Conservation (phyloP, 1,140 invertebrate genomes). For the Drosophila sp. region DNA sequence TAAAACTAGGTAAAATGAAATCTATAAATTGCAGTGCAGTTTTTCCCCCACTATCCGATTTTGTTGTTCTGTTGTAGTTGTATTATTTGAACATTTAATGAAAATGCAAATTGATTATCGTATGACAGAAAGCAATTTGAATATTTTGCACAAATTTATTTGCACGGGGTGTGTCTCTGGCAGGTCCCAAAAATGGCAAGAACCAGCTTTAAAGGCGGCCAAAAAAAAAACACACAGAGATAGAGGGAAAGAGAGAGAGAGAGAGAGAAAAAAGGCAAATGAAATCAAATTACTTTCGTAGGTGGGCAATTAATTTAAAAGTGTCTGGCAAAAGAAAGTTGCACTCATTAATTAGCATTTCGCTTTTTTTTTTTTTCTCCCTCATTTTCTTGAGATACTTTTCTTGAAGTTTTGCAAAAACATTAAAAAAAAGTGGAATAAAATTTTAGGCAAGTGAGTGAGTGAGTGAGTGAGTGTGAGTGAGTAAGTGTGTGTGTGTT, state of each 20-base stretch:
- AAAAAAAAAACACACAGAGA: constrained; percentile 39
- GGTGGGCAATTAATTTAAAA: constrained; percentile 70
- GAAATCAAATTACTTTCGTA: constrained; percentile 48
- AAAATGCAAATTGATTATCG: constrained; percentile 61
- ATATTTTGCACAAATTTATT: constrained; percentile 23
- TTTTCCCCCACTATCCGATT: constrained; percentile 1
- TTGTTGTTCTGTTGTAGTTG: constrained; percentile 31
- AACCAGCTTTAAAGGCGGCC: constrained; percentile 36
- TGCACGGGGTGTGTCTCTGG: constrained; percentile 43
- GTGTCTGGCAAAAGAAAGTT: constrained; percentile 68
- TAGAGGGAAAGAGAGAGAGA: constrained; percentile 34
- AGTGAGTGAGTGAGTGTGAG: not conserved
- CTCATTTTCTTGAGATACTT: not conserved
- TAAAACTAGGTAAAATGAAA: constrained; percentile 57
- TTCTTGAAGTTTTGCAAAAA: not conserved
- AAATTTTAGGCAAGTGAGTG: not conserved
- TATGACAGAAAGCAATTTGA: constrained; percentile 57
- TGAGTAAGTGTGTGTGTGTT: constrained; percentile 23
- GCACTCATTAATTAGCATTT: constrained; percentile 73
- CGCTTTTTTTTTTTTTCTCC: constrained; percentile 4
- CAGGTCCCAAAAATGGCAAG: constrained; percentile 61
- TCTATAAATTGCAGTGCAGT: constrained; percentile 66
- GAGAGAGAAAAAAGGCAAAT: constrained; percentile 36
- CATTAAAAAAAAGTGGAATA: not conserved
- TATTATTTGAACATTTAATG: constrained; percentile 40